Percentiles rank a stretch among this genome's conserved stretches.
Conservation (phyloP, 2,888 invertebrate species). For the Psococerastis gibbosa region DNA sequence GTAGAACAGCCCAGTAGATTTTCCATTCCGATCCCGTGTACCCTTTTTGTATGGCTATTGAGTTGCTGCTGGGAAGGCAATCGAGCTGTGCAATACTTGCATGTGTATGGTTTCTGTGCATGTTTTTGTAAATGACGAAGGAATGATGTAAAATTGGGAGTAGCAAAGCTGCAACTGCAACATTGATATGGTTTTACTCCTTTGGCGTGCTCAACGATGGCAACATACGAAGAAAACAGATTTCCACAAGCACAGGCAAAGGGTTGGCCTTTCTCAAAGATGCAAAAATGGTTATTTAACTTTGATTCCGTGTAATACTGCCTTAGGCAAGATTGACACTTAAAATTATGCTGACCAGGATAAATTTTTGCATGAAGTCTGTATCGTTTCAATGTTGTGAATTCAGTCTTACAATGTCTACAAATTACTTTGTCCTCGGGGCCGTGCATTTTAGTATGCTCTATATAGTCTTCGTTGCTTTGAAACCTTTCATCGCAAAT, state of each 20-base stretch:
- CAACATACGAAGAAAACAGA: not conserved
- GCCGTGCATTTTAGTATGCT: not conserved
- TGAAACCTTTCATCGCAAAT: constrained; percentile 2
- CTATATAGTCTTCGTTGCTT: not conserved
- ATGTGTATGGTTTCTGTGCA: constrained; percentile 3
- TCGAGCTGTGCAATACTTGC: not conserved
- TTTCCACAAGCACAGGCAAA: constrained; percentile 2
- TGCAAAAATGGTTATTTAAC: not conserved
- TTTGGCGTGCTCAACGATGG: not conserved
- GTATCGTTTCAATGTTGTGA: not conserved
- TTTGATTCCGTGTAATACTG: not conserved
- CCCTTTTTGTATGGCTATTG: too few species aligned
- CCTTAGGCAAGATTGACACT: not conserved
- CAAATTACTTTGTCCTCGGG: constrained; percentile 2
- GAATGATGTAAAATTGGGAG: not conserved
- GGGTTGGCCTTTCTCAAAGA: constrained; percentile 1
- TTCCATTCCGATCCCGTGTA: not conserved
- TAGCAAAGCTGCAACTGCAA: not conserved
- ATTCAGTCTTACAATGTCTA: not conserved
- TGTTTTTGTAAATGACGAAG: constrained; percentile 1
- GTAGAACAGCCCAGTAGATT: not conserved
- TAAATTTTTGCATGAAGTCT: not conserved
- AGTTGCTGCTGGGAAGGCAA: too few species aligned
- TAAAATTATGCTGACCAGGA: not conserved
- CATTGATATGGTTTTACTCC: not conserved